Evolutionary conservation across 2,797 vertebrate species (phyloP), one percentile per base, ranked within the genome.

Genomic region (Tenualosa ilisha): DNA sequence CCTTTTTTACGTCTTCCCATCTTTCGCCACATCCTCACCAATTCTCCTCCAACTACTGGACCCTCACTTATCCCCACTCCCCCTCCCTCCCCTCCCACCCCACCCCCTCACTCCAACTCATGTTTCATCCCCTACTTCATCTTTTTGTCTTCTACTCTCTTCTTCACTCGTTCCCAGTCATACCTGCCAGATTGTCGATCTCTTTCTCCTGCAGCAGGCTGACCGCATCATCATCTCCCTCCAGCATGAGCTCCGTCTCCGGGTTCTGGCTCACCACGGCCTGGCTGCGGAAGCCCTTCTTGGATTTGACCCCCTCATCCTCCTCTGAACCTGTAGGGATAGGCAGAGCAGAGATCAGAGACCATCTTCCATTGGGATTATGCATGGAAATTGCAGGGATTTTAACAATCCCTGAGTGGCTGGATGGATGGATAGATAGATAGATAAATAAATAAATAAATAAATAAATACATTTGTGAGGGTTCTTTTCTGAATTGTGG

Each of bases 151-250:
- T 31, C n/a, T 37, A 15, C 68, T 75, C 13, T 75, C 31, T 37
- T 1, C 2, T 6, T 37, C 12, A 1, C 2, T 59, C 72, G 85
- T 40, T 84, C 50, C 26, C 86, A 20, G 17, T 91, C 92, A 94
- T 95, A 99, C 98, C 97, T 92, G 97, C 97, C 85, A 99, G 93
- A 90, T 97, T 98, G 95, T 99, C 98, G 85, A 98, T 96, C 91
- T 99, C 98, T 86, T 99, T 99, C 91, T 99, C 98, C 90, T 99
- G 98, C 63, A 99, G 95, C 83, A 99, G 94, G 89, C 98, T 98
- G 91, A 96, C 96, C 0, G 96, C 94, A 84, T 99, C 98, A 3
- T 99, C 98, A 1, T 99, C 98, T 72, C 96, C 97, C 89, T 99
- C 98, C 87, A 99, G 93, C 93, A 97, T 94, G 83, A 99, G 94